These are phyloP conservation scores for Neoaliturus tenellus DNA, from an alignment of 2,888 invertebrate species.

Conservation along the genomic window DNA sequence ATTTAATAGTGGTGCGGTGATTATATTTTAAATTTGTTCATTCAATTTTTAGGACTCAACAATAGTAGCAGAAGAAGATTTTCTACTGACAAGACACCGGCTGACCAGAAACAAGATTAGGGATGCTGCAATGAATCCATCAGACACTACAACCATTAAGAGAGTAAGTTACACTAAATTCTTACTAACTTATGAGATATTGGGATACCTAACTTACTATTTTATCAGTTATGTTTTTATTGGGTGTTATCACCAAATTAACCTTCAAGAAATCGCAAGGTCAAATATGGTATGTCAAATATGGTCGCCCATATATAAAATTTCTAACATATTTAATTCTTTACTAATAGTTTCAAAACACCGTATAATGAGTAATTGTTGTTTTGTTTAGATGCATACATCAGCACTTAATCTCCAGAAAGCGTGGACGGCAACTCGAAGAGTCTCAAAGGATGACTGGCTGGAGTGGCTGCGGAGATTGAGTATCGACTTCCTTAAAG, in stretches of 20 bases:
- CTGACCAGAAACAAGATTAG: constrained; percentile 82
- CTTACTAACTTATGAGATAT: too few relatives aligned
- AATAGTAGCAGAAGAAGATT: constrained; percentile 85
- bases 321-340: too few relatives aligned
- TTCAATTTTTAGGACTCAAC: constrained; percentile 73
- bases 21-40: too few relatives aligned
- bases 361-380: too few relatives aligned
- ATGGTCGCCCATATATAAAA: too few relatives aligned
- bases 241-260: too few relatives aligned
- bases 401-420: constrained; percentile 90
- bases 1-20: too few relatives aligned
- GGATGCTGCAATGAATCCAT: constrained; percentile 79
- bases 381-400: constrained; percentile 79
- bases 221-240: too few relatives aligned
- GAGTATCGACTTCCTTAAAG: constrained; percentile 94
- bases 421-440: constrained; percentile 93
- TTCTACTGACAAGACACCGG: constrained; percentile 79
- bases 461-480: constrained; percentile 96
- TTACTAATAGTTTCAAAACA: too few relatives aligned
- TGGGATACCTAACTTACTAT: too few relatives aligned
- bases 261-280: too few relatives aligned
- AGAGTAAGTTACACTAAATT: constrained; percentile 70
- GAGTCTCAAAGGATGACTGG: constrained; percentile 99
- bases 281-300: too few relatives aligned
- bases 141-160: constrained; percentile 85